Base-by-base conservation (phyloP, 35 echinoderm and acorn worm genomes). In the Apostichopus parvimensis region DNA sequence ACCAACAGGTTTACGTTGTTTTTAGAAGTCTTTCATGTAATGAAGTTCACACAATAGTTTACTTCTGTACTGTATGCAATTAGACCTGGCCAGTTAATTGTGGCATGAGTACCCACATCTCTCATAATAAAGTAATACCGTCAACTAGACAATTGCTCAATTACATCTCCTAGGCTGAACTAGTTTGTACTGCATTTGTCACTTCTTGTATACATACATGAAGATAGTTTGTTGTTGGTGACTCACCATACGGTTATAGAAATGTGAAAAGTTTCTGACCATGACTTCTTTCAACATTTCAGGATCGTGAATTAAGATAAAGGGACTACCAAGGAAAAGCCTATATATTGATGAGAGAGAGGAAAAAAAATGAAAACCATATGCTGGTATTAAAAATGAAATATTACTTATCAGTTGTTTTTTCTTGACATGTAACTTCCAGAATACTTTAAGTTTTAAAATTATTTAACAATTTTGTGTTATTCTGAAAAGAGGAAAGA, bases 181-280 rank as follows among this genome's bases (percentile, higher is more conserved):
- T 1, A 34, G 28, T 34, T 34, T 34, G 28, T 1, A 34, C 28
- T 45, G 34, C 4, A 45, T 45, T 45, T 45, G 34, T 45, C 34
- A 45, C 1, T 45, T 45, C 34, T 45, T 45, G 34, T 45, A 45
- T 45, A 45, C 34, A 45, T 45, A 45, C 34, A 45, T 45, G 34
- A 45, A 45, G 2, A 0, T 45, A 45, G 34, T 45, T 45, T 45
- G 34, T 45, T 45, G 34, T 45, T 45, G 11, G 11, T 82, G 52
- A 80, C 13, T 87, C 56, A 87, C 85, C 85, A 8, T n/a, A 62
- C 85, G 54, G 22, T 87, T 87, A 58, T 87, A 59, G 62, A 87
- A 87, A 57, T 87, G 85, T 24, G 85, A 87, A 23, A 87, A 87
- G 12, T 64, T 87, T 87, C 85, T 54, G 22, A 87, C 85, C 9